These are phyloP conservation scores for Yponomeuta cagnagella DNA, from an alignment of 2,888 invertebrate species.

Conservation along the genomic window DNA sequence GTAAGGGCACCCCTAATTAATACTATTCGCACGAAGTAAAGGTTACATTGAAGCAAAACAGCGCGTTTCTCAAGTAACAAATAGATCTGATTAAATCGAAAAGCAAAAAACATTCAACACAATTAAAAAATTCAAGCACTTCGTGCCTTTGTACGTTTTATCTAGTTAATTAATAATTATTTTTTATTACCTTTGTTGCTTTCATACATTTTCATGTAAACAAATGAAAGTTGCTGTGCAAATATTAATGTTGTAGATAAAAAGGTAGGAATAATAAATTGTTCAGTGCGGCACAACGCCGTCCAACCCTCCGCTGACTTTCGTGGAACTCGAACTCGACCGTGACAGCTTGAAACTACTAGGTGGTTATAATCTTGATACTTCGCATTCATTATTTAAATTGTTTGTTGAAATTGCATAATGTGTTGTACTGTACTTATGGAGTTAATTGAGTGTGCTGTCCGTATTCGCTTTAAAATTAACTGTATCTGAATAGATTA, in stretches of 20 bases:
- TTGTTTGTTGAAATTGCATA: constrained; percentile 5
- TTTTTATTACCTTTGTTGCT: background rate
- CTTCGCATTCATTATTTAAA: background rate
- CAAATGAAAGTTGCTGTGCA: background rate
- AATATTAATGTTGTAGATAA: background rate
- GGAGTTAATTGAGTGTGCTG: background rate
- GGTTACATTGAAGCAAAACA: background rate
- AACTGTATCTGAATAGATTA: too few relatives aligned
- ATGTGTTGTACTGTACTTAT: background rate
- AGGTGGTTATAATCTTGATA: constrained; percentile 10
- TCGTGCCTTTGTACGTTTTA: background rate
- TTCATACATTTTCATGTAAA: background rate
- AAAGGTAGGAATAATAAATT: background rate
- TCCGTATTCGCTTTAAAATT: too few relatives aligned
- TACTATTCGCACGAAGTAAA: background rate
- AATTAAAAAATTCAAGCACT: background rate
- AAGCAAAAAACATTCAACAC: background rate
- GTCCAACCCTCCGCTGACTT: constrained; percentile 6
- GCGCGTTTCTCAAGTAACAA: background rate
- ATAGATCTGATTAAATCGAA: background rate
- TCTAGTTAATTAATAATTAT: background rate
- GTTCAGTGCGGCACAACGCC: background rate
- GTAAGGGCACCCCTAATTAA: background rate
- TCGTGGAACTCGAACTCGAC: constrained; percentile 14
- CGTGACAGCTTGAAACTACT: constrained; percentile 6